A percentile compares a stretch with the other conserved stretches of the same genome.
Conservation (phyloP, 1,140 invertebrate species). For the Coenobita brevimanus region DNA sequence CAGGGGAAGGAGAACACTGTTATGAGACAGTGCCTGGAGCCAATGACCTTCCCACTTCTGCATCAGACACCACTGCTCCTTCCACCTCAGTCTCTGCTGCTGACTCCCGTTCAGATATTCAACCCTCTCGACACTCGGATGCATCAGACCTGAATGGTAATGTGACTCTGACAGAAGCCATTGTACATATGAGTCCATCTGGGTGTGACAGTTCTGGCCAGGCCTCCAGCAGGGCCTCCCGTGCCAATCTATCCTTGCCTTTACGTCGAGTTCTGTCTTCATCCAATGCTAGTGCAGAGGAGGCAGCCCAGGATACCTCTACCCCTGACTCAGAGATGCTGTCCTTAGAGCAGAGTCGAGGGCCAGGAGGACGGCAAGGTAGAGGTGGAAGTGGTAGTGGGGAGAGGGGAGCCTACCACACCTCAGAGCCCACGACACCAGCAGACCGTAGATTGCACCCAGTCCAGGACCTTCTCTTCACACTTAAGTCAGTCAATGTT, state of each 20-base stretch:
- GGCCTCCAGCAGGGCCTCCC: conserved; percentile 36
- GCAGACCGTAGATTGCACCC: conserved; percentile 62
- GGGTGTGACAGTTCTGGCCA: conserved; percentile 20
- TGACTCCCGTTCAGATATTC: conserved; percentile 18
- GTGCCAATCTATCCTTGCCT: conserved; percentile 57
- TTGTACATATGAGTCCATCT: conserved; percentile 53
- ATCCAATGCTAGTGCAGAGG: conserved; percentile 31
- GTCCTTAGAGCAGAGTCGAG: conserved; percentile 40
- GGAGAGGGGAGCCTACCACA: conserved; percentile 42
- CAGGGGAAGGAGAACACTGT: conserved; percentile 38
- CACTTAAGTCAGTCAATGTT: conserved; percentile 64
- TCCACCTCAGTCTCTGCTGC: neutral
- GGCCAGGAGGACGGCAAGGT: conserved; percentile 2
- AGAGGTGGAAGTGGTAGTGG: neutral
- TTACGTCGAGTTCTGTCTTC: conserved; percentile 55
- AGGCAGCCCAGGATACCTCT: conserved; percentile 19
- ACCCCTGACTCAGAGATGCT: conserved; percentile 57
- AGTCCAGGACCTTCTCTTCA: conserved; percentile 60
- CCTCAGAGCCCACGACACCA: conserved; percentile 60
- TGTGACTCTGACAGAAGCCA: conserved; percentile 55
- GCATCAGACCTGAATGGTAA: conserved; percentile 62
- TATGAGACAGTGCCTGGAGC: conserved; percentile 56
- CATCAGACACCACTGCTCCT: neutral
- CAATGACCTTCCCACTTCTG: neutral
- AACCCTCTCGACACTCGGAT: conserved; percentile 20